phyloP scores from a whole-genome alignment of 2,888 invertebrate species.

The Amorpha juglandis region DNA sequence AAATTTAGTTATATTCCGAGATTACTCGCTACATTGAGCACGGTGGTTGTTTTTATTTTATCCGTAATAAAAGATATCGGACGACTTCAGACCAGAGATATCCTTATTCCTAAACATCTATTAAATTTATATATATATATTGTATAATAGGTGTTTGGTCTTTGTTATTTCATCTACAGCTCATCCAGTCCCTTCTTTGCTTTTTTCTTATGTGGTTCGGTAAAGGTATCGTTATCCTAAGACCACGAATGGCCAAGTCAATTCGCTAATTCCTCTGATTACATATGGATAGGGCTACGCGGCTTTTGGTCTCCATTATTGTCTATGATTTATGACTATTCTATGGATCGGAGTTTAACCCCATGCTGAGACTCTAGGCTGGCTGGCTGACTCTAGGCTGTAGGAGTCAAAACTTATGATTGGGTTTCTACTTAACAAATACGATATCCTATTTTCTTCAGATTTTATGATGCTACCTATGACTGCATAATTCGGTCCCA shows the following conservation, averaged over 20 bases:
- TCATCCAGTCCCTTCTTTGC: too few relatives aligned
- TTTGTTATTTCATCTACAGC: neutral
- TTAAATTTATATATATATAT: neutral
- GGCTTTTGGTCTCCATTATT: too few relatives aligned
- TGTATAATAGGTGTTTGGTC: neutral
- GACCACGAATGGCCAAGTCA: too few relatives aligned
- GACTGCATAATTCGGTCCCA: neutral
- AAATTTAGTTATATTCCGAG: constrained; percentile 16
- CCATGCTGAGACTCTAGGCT: too few relatives aligned
- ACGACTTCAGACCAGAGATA: neutral
- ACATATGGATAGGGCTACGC: too few relatives aligned
- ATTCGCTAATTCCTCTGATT: too few relatives aligned
- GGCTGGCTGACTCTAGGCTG: too few relatives aligned
- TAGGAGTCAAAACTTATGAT: too few relatives aligned
- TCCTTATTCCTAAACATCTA: neutral
- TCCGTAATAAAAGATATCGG: neutral
- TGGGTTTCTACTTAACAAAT: neutral
- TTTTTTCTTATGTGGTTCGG: too few relatives aligned
- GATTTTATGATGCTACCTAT: neutral
- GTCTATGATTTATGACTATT: too few relatives aligned
- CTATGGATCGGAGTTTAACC: too few relatives aligned
- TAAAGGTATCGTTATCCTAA: too few relatives aligned
- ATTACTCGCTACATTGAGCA: constrained; percentile 15
- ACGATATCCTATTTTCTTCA: neutral
- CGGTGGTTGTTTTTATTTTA: constrained; percentile 2